Base-by-base conservation (phyloP, 2,888 invertebrate genomes). In the Tribolium freemani region DNA sequence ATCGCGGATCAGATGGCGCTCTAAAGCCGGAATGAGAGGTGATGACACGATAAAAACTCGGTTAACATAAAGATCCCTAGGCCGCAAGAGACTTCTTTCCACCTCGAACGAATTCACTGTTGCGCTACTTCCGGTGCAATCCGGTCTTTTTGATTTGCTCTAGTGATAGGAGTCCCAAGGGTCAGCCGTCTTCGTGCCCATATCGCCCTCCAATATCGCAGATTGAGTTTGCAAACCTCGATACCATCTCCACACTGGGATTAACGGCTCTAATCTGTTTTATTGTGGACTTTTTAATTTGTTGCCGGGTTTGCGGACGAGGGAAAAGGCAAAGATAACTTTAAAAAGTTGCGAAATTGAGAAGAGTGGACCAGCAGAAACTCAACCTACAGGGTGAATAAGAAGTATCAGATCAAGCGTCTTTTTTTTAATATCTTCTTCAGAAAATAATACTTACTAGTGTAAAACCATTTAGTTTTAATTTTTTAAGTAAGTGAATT, bases 151-250 rank as follows among this genome's bases (percentile, higher is more conserved):
- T 75, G 77, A 76, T 76, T 71, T 72, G 69, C 46, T 70, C 72
- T 63, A 76, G 73, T 75, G 75, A 76, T 75, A 76, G 75, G 72
- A 50, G 63, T 75, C 77, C 73, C 77, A 46, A 38, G 77, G 75
- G 77, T 51, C 54, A 58, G 60, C 45, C 70, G 66, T 72, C 70
- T 74, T 71, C 77, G 75, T 75, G 76, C 74, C 51, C 54, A 50
- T 51, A 70, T 70, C 44, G 38, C 16, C n/a, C 48, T 10, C 66
- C 66, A 66, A 66, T 54, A 56, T 66, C 70, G 53, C 44, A 58
- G 69, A 69, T 69, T 58, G 69, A 69, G 69, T 58, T 56, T n/a
- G 53, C 26, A 13, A n/a, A 20, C 9, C 44, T 63, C 16, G 45
- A 53, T 44, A 44, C 30, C 31, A 46, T 60, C 44, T 21, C 16